phyloP scores from a whole-genome alignment of 2,888 invertebrate species.

The Beris chalybata region DNA sequence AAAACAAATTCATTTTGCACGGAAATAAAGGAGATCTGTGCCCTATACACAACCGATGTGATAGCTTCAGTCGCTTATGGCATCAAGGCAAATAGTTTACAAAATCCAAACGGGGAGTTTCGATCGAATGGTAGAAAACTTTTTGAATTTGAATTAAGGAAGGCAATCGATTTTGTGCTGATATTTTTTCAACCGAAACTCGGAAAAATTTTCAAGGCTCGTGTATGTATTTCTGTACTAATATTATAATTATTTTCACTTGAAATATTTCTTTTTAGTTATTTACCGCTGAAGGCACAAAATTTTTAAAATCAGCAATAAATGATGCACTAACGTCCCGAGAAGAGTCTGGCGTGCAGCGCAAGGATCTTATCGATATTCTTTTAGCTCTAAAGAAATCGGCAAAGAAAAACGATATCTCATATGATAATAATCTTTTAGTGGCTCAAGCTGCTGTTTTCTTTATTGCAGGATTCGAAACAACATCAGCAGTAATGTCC shows the following conservation, averaged over 20 bases:
- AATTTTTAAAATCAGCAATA: conserved; percentile 54
- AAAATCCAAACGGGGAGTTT: conserved; percentile 50
- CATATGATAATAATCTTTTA: conserved; percentile 47
- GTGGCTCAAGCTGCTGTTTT: conserved; percentile 53
- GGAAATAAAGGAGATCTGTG: conserved; percentile 49
- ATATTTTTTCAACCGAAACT: conserved; percentile 51
- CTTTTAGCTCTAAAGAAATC: conserved; percentile 55
- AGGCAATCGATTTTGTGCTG: conserved; percentile 46
- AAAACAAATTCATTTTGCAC: conserved; percentile 31
- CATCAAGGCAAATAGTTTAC: conserved; percentile 48
- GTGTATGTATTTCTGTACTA: conserved; percentile 39
- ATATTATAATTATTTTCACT: neutral
- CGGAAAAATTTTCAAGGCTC: conserved; percentile 44
- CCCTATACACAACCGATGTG: conserved; percentile 50
- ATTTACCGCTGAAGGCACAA: conserved; percentile 45
- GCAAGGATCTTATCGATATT: conserved; percentile 59
- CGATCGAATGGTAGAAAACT: conserved; percentile 45
- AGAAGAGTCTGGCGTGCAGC: conserved; percentile 49
- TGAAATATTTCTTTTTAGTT: conserved; percentile 41
- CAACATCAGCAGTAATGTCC: conserved; percentile 56
- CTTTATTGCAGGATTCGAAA: conserved; percentile 53
- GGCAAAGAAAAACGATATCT: conserved; percentile 41
- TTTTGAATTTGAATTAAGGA: conserved; percentile 42
- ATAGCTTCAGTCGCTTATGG: conserved; percentile 54
- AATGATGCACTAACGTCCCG: conserved; percentile 54